phyloP scores from a whole-genome alignment of 2,888 invertebrate species.

The Meghimatium bilineatum region DNA sequence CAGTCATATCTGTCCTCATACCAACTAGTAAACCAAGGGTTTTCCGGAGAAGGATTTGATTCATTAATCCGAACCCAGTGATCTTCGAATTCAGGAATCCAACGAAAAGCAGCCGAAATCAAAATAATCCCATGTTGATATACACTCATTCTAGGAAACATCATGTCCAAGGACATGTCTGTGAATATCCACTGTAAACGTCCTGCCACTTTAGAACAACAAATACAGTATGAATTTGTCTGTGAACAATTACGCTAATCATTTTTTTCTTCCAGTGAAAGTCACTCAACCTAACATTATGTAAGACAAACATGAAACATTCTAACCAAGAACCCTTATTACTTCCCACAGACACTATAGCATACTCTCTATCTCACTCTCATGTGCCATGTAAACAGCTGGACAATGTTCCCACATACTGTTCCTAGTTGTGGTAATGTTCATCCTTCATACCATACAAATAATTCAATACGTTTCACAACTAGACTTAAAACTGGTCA shows the following conservation, averaged over 20 bases:
- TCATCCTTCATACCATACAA: too few species aligned
- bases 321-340: too few species aligned
- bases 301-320: too few species aligned
- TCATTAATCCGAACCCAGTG: constrained; percentile 71
- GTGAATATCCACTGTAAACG: constrained; percentile 73
- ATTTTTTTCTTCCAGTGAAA: neutral
- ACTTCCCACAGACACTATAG: neutral
- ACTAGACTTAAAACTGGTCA: too few species aligned
- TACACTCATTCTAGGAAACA: constrained; percentile 53
- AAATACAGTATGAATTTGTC: neutral
- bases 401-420: too few species aligned
- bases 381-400: too few species aligned
- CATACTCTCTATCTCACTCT: too few species aligned
- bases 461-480: too few species aligned
- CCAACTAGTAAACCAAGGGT: constrained; percentile 71
- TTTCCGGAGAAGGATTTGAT: constrained; percentile 61
- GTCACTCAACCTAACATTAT: too few species aligned
- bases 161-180: constrained; percentile 60
- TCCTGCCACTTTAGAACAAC: constrained; percentile 55
- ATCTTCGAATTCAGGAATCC: constrained; percentile 73
- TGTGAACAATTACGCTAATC: neutral
- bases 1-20: constrained; percentile 61
- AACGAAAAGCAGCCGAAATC: constrained; percentile 64
- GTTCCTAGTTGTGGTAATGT: too few species aligned
- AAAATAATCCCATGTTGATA: constrained; percentile 69